phyloP scores from a whole-genome alignment of 1,140 invertebrate genomes.

The Eurosta solidaginis region DNA sequence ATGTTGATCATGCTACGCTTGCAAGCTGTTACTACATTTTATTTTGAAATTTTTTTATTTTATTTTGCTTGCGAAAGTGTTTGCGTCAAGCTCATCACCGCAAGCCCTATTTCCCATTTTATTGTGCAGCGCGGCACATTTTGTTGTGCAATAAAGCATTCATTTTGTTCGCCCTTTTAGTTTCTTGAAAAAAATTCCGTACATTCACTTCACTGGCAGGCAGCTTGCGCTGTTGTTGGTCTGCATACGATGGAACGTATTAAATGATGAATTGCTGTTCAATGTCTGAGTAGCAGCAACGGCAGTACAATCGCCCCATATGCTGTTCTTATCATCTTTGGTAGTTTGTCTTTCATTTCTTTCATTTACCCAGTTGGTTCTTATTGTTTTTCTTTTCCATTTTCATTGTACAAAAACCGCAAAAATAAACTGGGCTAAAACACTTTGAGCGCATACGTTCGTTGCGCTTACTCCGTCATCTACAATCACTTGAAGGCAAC shows the following conservation, averaged over 20 bases:
- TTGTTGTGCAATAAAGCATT: background rate
- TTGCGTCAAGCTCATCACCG: background rate
- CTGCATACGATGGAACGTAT: background rate
- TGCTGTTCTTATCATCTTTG: background rate
- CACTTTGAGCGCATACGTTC: background rate
- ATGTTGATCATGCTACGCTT: background rate
- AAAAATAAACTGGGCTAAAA: background rate
- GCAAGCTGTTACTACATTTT: background rate
- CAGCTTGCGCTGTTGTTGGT: background rate
- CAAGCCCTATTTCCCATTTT: too few species aligned
- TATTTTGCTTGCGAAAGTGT: background rate
- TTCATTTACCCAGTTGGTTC: background rate
- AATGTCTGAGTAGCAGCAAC: background rate
- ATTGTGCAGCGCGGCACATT: background rate
- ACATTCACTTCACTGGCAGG: background rate
- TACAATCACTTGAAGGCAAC: background rate
- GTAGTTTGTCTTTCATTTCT: background rate
- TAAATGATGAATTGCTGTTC: constrained; percentile 1
- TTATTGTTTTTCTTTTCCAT: background rate
- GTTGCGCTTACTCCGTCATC: background rate
- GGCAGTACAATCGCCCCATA: background rate
- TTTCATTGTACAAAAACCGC: background rate
- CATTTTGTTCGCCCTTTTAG: background rate
- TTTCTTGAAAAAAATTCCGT: too few species aligned
- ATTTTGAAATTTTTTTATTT: background rate